A percentile compares a stretch with the other conserved stretches of the same genome.
Evolutionary conservation across 2,113 vertebrate genomes (phyloP).

Genomic region (Mobula hypostoma): DNA sequence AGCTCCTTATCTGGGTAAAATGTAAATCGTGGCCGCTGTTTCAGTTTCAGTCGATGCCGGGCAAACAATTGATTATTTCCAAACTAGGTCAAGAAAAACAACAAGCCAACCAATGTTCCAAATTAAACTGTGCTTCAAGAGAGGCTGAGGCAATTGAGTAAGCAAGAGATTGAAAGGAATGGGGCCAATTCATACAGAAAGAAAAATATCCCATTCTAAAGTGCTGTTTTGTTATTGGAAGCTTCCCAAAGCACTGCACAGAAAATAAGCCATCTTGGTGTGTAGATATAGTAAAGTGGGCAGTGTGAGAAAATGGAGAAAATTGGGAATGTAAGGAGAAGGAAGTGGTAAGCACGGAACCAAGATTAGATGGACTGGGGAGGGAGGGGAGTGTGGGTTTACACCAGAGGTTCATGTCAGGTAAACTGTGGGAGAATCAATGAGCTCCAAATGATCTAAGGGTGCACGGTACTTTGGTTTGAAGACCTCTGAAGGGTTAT

Average conservation of each 20-base stretch:
- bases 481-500: background rate
- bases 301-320: background rate
- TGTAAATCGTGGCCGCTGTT: background rate
- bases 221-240: background rate
- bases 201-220: background rate
- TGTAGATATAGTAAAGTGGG: background rate
- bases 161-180: background rate
- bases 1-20: background rate
- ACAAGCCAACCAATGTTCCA: background rate
- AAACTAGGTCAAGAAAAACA: background rate
- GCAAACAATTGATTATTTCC: background rate
- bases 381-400: background rate
- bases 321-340: too few relatives aligned
- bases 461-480: background rate
- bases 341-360: background rate
- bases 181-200: background rate
- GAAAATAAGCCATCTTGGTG: background rate
- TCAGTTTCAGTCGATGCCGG: background rate
- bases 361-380: background rate
- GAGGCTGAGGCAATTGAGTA: background rate
- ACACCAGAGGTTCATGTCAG: background rate
- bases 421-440: too few relatives aligned
- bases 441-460: background rate
- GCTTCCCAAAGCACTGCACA: too few relatives aligned
- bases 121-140: background rate